A percentile compares a stretch with the other conserved stretches of the same genome.
Conservation (phyloP, 1,140 invertebrate genomes). For the Propsilocerus akamusi region DNA sequence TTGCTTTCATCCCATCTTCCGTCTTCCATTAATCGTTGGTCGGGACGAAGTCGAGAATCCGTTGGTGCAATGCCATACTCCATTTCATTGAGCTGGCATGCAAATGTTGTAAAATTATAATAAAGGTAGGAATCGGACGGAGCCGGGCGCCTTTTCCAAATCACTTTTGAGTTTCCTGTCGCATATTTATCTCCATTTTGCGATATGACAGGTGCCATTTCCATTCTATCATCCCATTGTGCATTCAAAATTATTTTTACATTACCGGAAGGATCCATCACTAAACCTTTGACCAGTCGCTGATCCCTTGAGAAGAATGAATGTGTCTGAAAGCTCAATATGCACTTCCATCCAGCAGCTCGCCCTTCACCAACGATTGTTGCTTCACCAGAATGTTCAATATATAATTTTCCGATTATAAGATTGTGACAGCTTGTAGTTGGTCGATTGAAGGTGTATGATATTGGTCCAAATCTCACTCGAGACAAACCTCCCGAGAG, state of each 20-base stretch:
- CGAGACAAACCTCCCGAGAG: not conserved
- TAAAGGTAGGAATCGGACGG: constrained; percentile 32
- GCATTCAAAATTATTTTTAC: not conserved
- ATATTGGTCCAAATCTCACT: not conserved
- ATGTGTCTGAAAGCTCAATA: not conserved
- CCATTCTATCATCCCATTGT: not conserved
- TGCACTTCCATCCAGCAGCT: not conserved
- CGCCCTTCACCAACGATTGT: not conserved
- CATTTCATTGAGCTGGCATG: constrained; percentile 83
- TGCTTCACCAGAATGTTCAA: not conserved
- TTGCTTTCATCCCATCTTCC: constrained; percentile 91
- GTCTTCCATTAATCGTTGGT: constrained; percentile 91
- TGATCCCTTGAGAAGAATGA: not conserved
- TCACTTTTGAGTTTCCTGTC: not conserved
- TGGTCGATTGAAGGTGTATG: not conserved
- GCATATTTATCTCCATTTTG: not conserved
- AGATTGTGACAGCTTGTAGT: not conserved
- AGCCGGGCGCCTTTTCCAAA: not conserved
- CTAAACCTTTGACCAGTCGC: not conserved
- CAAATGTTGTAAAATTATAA: constrained; percentile 84
- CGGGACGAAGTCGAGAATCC: constrained; percentile 72
- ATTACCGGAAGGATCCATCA: not conserved
- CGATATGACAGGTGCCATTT: not conserved
- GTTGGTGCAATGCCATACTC: constrained; percentile 86
- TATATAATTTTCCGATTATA: not conserved